Evolutionary conservation across 1,140 invertebrate species (phyloP), one percentile per base, ranked within the genome.

Genomic region (Hermetia illucens): DNA sequence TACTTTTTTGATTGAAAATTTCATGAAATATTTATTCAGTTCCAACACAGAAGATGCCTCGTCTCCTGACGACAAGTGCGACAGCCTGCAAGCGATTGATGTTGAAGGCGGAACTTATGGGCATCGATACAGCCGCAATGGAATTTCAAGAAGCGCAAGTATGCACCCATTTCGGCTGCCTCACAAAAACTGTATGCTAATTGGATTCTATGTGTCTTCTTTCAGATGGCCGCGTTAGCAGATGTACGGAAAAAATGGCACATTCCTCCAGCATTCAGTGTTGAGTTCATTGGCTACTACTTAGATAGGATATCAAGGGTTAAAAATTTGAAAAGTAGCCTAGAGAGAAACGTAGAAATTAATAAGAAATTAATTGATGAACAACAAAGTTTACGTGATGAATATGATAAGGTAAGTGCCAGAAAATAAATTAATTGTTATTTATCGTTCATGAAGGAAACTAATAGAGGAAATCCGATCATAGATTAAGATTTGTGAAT

Each of bases 251-350:
- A 89, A 51, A 93, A 93, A 49, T 93, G 90, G 82, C 86, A 94
- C 55, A 82, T 94, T 35, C 77, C 85, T 3, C 88, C 90, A 1
- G 87, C 90, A 0, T 89, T 82, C 46, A 90, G 79, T 36, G 82
- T 93, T 0, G 92, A 96, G 60, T 97, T 93, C 58, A 83, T 94
- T 27, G 86, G 82, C 9, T 96, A 96, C 58, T 96, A 89, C 58
- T 62, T 92, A 27, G 90, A 94, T 65, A 70, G 86, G 24, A 82
- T 87, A 51, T 65, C 72, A 3, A 66, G 86, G 8, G 72, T 86
- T n/a, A 72, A 75, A 1, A 77, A 76, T 4, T 75, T 93, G 65
- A 80, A 85, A 45, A 63, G 73, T 4, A 76, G 78, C 16, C 56
- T 91, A 2, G 75, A 83, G 42, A 73, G 84, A 36, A 66, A 89